These are phyloP conservation scores for Dicaeum eximium DNA, from an alignment of 2,113 vertebrate species.

Conservation along the genomic window DNA sequence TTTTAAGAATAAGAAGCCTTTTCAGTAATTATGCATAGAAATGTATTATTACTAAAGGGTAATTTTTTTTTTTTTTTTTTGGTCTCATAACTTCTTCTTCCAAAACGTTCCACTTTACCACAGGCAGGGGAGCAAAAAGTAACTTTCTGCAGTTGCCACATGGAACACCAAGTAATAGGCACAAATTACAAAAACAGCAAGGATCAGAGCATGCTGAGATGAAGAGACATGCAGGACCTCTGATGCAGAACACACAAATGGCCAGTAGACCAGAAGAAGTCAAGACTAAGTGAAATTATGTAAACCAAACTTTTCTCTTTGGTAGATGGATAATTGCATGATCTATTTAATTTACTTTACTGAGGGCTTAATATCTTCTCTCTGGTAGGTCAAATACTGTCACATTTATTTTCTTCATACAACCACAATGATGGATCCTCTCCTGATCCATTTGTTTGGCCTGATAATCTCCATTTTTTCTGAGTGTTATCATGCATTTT, in stretches of 20 bases:
- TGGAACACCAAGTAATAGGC: not conserved
- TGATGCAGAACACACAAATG: not conserved
- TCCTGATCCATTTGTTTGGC: not conserved
- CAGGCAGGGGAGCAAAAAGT: not conserved
- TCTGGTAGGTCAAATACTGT: not conserved
- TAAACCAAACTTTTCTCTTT: not conserved
- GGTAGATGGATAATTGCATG: not conserved
- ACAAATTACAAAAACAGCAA: not conserved
- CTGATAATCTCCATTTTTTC: not conserved
- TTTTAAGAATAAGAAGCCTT: not conserved
- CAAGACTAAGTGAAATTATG: not conserved
- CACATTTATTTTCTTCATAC: not conserved
- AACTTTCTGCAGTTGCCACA: not conserved
- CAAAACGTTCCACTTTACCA: not conserved
- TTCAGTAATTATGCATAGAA: not conserved
- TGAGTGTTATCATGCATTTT: not conserved
- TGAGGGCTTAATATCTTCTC: not conserved
- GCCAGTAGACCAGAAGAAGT: not conserved
- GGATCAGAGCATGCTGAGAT: rapidly evolving
- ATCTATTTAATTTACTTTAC: not conserved
- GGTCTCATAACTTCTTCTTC: not conserved
- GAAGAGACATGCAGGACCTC: not conserved
- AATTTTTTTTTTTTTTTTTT: not conserved
- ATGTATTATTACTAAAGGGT: not conserved
- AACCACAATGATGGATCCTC: not conserved